A percentile compares a stretch with the other conserved stretches of the same genome.
Evolutionary conservation across 2,113 vertebrate genomes (phyloP).

Genomic region (Motacilla tschutschensis): DNA sequence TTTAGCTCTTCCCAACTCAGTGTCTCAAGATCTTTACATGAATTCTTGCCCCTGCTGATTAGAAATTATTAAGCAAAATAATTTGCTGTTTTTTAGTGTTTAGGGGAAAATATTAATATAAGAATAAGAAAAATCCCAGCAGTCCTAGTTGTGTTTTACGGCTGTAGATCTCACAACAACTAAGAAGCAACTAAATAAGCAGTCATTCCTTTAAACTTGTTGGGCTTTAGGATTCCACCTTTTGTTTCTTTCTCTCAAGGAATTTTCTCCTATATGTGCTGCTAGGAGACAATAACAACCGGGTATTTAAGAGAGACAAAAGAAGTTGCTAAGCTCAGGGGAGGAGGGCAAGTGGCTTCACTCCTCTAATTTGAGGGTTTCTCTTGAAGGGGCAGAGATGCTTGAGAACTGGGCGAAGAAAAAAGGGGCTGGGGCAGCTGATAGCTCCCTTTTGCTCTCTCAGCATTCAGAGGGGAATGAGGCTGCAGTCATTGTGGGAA

Average conservation of each 20-base stretch:
- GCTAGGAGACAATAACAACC: neutral
- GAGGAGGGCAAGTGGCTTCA: neutral
- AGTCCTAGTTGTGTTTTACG: neutral
- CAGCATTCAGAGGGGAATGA: too few relatives aligned
- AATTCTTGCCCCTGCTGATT: neutral
- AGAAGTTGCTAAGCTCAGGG: neutral
- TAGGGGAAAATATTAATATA: neutral
- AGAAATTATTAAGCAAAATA: neutral
- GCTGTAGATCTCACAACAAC: neutral
- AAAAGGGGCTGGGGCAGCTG: neutral
- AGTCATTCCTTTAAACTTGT: neutral
- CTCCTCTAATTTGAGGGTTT: neutral
- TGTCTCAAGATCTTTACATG: neutral
- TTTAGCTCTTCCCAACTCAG: neutral
- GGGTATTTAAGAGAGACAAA: neutral
- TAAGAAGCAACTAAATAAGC: neutral
- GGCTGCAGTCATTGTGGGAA: too few relatives aligned
- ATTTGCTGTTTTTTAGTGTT: neutral
- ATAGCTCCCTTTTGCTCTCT: too few relatives aligned
- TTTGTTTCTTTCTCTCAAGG: neutral
- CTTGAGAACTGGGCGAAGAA: too few relatives aligned
- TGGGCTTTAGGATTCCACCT: neutral
- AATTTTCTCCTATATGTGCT: neutral
- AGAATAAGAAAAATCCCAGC: neutral
- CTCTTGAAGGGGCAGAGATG: neutral